phyloP scores from a whole-genome alignment of 1,140 invertebrate species.

The Drosophila cardini region DNA sequence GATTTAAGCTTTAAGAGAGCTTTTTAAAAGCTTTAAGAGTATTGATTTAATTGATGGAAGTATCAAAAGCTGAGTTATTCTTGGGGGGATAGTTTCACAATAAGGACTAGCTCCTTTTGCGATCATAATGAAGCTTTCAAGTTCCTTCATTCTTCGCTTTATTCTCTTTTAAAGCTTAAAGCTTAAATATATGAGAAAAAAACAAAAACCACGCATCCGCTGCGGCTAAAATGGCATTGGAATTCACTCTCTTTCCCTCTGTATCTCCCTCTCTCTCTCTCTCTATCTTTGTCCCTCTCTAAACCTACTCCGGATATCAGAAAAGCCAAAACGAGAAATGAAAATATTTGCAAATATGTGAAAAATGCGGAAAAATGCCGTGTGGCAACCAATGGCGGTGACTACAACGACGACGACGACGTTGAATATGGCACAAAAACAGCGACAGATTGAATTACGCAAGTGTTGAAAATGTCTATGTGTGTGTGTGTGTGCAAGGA shows the following conservation, averaged over 20 bases:
- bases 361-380: slow-evolving; percentile 73
- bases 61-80: no score
- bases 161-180: slow-evolving; percentile 22
- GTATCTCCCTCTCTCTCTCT: no score
- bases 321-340: slow-evolving; percentile 56
- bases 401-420: slow-evolving; percentile 18
- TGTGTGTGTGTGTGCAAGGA: slow-evolving; percentile 17
- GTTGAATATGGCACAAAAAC: slow-evolving; percentile 53
- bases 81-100: no score
- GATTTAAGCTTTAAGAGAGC: neutral
- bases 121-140: neutral
- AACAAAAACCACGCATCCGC: slow-evolving; percentile 44
- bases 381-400: slow-evolving; percentile 4
- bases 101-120: no score
- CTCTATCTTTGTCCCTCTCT: neutral
- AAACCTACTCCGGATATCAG: slow-evolving; percentile 56
- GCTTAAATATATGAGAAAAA: slow-evolving; percentile 10
- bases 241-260: neutral
- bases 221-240: slow-evolving; percentile 38
- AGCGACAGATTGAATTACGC: slow-evolving; percentile 80
- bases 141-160: neutral
- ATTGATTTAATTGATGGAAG: no score
- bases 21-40: slow-evolving; percentile 1
- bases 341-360: slow-evolving; percentile 74
- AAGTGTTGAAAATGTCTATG: slow-evolving; percentile 40